Conservation (phyloP, 2,888 invertebrate species). For the Cyaniris semiargus region DNA sequence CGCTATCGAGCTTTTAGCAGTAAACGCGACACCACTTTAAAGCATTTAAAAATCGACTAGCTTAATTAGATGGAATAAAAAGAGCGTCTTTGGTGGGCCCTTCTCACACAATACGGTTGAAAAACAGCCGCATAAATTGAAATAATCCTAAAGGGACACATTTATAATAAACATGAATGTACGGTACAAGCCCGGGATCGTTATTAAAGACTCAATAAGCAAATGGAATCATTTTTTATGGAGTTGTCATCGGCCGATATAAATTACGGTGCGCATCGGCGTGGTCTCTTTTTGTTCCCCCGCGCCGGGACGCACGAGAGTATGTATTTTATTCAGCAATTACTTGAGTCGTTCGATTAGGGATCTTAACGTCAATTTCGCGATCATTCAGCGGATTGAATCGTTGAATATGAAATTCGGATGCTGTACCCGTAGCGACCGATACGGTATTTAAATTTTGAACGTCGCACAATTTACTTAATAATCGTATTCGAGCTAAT, state of each 20-base stretch:
- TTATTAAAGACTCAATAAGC: slow-evolving; percentile 80
- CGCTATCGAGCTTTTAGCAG: not conserved
- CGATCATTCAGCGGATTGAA: slow-evolving; percentile 69
- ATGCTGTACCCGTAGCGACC: not conserved
- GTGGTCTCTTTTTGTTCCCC: slow-evolving; percentile 68
- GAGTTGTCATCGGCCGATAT: slow-evolving; percentile 78
- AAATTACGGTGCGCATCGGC: slow-evolving; percentile 68
- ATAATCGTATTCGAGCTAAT: not conserved
- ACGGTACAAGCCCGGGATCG: slow-evolving; percentile 59
- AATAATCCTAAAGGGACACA: slow-evolving; percentile 34
- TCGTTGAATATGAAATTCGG: not conserved
- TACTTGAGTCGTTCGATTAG: slow-evolving; percentile 75
- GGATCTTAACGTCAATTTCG: slow-evolving; percentile 79
- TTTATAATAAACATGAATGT: slow-evolving; percentile 56
- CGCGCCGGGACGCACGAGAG: slow-evolving; percentile 64
- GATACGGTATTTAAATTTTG: not conserved
- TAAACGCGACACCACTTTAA: not conserved
- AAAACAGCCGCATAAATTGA: slow-evolving; percentile 42
- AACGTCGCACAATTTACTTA: not conserved
- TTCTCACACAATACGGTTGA: slow-evolving; percentile 51
- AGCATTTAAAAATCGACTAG: slow-evolving; percentile 28
- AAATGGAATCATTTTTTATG: slow-evolving; percentile 81
- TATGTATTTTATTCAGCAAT: slow-evolving; percentile 80
- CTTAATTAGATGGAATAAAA: slow-evolving; percentile 26
- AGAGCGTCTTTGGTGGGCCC: slow-evolving; percentile 66